These are phyloP conservation scores for Encarsia formosa DNA, from an alignment of 2,888 invertebrate genomes.

Conservation along the genomic window DNA sequence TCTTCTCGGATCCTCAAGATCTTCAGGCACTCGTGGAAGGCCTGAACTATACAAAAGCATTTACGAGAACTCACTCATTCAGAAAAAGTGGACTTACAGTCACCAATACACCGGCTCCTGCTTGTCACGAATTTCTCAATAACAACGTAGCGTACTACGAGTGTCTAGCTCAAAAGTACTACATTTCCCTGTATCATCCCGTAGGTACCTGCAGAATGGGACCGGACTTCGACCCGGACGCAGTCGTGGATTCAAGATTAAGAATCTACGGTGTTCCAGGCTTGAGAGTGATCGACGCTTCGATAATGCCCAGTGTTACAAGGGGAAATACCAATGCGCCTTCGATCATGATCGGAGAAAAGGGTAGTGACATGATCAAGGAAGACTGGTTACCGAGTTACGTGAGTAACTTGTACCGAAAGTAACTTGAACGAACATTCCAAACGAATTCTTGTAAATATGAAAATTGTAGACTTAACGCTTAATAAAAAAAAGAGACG, in stretches of 20 bases:
- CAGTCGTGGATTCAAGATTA: conserved; percentile 56
- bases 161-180: conserved; percentile 28
- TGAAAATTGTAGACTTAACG: background rate
- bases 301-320: conserved; percentile 59
- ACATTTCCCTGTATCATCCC: conserved; percentile 59
- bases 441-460: too few species aligned
- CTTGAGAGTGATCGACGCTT: conserved; percentile 58
- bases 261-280: conserved; percentile 53
- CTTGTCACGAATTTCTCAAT: conserved; percentile 5
- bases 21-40: conserved; percentile 57
- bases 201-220: conserved; percentile 60
- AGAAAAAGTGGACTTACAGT: conserved; percentile 30
- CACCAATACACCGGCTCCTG: conserved; percentile 65
- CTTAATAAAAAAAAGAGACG: background rate
- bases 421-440: background rate
- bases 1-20: conserved; percentile 61
- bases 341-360: conserved; percentile 60
- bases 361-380: conserved; percentile 59
- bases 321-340: conserved; percentile 60
- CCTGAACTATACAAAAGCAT: conserved; percentile 53
- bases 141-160: conserved; percentile 1
- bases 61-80: conserved; percentile 57
- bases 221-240: conserved; percentile 45
- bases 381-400: conserved; percentile 52
- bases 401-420: background rate